Evolutionary conservation across 1,140 invertebrate species (phyloP), one percentile per base, ranked within the genome.

Genomic region (Drosophila rhopaloa): DNA sequence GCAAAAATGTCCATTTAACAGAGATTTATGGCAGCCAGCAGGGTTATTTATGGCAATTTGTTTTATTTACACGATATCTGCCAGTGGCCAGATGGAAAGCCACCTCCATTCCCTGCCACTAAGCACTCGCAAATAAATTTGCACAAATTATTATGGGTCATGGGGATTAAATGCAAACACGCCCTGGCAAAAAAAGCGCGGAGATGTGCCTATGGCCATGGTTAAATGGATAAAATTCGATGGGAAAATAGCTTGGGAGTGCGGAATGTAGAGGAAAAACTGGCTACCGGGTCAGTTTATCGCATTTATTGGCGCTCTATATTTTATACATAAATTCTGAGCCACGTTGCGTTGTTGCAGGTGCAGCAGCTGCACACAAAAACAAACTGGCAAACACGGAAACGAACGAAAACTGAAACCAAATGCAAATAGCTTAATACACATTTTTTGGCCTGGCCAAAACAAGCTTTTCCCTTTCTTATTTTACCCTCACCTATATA

Each of bases 11-110:
- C 85, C 86, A 85, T 90, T 90, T 90, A 81, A 84, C 81, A 66
- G 81, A 89, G 85, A 90, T 90, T 90, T 90, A 90, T 90, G 82
- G 86, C 78, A 77, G 81, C 73, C 67, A 71, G 63, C 62, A 74
- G 78, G 83, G 83, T 90, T 90, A 90, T 90, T 90, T 90, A 90
- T 90, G 84, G 78, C 85, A 85, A 90, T 90, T 90, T 90, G 81
- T 90, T 90, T 89, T 85, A 90, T 90, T 90, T 90, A 81, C 80
- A 79, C 78, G 81, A 82, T 90, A 90, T 90, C 86, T 90, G 78
- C 50, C 71, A 76, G 81, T 73, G 81, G 62, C 78, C 85, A 90
- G 86, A 85, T 68, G 53, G 72, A 67, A 47, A 9, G 11, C 19
- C 48, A 32, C 41, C 50, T 16, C 43, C 27, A n/a, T 35, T 32